Evolutionary conservation across 2,797 vertebrate genomes (phyloP), one percentile per base, ranked within the genome.

Genomic region (Decapterus maruadsi): DNA sequence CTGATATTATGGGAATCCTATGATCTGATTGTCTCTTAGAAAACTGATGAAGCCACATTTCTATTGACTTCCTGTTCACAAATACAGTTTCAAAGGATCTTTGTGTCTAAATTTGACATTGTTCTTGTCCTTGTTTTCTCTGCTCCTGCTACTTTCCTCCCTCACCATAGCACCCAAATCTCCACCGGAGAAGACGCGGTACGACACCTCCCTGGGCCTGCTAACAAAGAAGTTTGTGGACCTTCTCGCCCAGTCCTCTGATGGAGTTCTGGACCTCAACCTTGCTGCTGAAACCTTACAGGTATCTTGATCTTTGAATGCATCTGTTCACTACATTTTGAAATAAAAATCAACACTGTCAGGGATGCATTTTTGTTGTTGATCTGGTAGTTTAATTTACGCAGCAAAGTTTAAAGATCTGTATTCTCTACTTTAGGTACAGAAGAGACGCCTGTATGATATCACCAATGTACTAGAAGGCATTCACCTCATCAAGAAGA

Each of bases 211-310:
- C 0, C 94, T 99, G 89, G 98, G 97, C 80, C 94, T 99, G 75
- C 94, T 99, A 76, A 99, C 98, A 62, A 98, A 99, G 94, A 99
- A 98, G 95, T 99, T 99, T 85, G 96, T 99, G 94, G 97, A 99
- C 90, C 92, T 99, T 45, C 95, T 99, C 20, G 97, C 96, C 83
- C 97, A 98, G 72, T 99, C 97, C 3, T 93, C 96, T 0, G 98
- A 99, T 78, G 97, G 98, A 2, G 98, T 99, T 82, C 92, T 99
- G 90, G 97, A 99, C 92, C 93, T 99, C 69, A 99, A 99, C 90
- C 96, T 96, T 81, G 98, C 97, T 0, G 97, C 98, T 19, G 97
- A 99, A 87, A 96, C 90, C 92, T 97, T 90, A 94, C 93, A 94
- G 91, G 93, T 94, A 74, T 46, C n/a, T 62, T 55, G 17, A 8